Conservation (phyloP, 2,888 invertebrate species). For the Oscheius sp. region DNA sequence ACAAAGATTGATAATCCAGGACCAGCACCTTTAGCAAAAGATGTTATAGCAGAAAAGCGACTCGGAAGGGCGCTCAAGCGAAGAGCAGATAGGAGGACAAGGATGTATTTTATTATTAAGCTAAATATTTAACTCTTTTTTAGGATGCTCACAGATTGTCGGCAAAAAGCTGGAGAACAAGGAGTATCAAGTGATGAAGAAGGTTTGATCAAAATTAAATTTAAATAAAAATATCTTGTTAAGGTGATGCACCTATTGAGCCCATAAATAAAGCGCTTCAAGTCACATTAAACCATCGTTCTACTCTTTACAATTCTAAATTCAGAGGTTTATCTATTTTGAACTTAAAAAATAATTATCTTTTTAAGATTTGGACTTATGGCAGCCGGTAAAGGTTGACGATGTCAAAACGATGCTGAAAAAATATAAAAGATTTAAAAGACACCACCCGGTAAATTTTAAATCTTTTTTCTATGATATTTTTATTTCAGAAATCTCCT, state of each 20-base stretch:
- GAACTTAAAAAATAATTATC: not conserved
- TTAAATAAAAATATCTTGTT: not conserved
- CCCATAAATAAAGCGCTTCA: conserved; percentile 17
- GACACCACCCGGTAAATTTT: conserved; percentile 31
- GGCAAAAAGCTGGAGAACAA: conserved; percentile 21
- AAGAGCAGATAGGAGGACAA: conserved; percentile 15
- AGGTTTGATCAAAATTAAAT: not conserved
- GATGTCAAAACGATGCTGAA: conserved; percentile 37
- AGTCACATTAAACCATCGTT: not conserved
- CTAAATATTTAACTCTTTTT: not conserved
- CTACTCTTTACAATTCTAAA: conserved; percentile 1
- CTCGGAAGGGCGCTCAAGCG: conserved; percentile 1
- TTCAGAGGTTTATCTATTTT: not conserved
- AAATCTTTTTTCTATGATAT: not conserved
- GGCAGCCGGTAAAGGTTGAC: conserved; percentile 41
- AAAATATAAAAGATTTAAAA: conserved; percentile 38
- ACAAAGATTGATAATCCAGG: not conserved
- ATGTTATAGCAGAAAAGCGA: not conserved
- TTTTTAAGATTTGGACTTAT: conserved; percentile 41
- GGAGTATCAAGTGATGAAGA: conserved; percentile 33
- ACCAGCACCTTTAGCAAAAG: conserved; percentile 1
- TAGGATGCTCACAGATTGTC: conserved; percentile 31
- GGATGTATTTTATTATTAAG: conserved; percentile 6
- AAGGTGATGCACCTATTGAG: conserved; percentile 19
- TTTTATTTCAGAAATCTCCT: conserved; percentile 13